Percentiles rank a stretch among this genome's conserved stretches.
Conservation (phyloP, 2,888 invertebrate species). For the Cantharis rufa region DNA sequence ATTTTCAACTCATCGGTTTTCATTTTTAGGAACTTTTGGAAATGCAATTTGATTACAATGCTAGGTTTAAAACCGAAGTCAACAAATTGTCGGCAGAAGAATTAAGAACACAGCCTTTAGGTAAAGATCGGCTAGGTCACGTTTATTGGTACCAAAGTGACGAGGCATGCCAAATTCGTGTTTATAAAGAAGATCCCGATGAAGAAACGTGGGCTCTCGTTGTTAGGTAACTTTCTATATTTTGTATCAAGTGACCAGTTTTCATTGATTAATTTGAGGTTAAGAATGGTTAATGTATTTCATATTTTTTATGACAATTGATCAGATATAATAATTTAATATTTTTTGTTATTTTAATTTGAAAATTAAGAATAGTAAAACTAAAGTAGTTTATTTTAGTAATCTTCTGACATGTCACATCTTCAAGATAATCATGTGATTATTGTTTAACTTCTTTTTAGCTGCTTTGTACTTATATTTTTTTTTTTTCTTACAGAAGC, state of each 20-base stretch:
- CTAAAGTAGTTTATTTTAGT: background rate
- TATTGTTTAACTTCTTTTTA: background rate
- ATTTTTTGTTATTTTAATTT: too few relatives aligned
- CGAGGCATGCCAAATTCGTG: conserved; percentile 82
- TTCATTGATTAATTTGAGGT: background rate
- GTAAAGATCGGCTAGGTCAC: conserved; percentile 87
- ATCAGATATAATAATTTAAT: too few relatives aligned
- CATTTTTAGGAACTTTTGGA: conserved; percentile 78
- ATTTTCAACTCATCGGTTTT: background rate
- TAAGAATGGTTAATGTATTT: background rate
- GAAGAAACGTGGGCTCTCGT: conserved; percentile 95
- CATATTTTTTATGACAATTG: background rate
- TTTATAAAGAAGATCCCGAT: conserved; percentile 94
- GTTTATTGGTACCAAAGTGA: conserved; percentile 94
- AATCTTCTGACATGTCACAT: background rate
- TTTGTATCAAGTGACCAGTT: background rate
- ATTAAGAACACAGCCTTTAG: conserved; percentile 85
- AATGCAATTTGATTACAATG: conserved; percentile 92
- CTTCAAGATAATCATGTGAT: background rate
- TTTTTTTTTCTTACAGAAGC: conserved; percentile 43
- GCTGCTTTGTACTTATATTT: background rate
- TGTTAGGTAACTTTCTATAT: conserved; percentile 68
- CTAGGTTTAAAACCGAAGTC: conserved; percentile 88
- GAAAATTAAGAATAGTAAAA: too few relatives aligned
- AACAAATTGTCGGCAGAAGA: conserved; percentile 78